These are phyloP conservation scores for Diabrotica virgifera DNA, from an alignment of 1,140 invertebrate genomes.

Conservation along the genomic window DNA sequence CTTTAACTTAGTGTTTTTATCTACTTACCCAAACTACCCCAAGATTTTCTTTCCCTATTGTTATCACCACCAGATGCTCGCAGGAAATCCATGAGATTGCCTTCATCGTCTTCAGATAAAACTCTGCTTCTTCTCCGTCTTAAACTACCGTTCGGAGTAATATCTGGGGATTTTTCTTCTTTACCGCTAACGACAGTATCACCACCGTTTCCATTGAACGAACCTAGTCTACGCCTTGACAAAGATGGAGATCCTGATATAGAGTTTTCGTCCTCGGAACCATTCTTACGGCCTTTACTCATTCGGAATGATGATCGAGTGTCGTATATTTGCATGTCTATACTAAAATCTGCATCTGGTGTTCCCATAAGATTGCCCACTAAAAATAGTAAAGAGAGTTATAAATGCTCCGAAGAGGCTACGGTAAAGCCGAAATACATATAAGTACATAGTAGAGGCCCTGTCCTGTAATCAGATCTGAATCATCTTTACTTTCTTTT, in stretches of 20 bases:
- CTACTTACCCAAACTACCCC: slow-evolving; percentile 67
- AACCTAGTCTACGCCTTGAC: slow-evolving; percentile 63
- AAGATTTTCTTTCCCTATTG: slow-evolving; percentile 75
- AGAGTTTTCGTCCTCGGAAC: slow-evolving; percentile 60
- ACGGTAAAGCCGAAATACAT: too few relatives aligned
- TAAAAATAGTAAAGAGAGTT: slow-evolving; percentile 39
- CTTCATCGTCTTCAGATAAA: slow-evolving; percentile 80
- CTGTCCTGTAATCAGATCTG: too few relatives aligned
- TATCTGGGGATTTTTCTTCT: slow-evolving; percentile 76
- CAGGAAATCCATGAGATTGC: slow-evolving; percentile 82
- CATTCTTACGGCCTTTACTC: slow-evolving; percentile 32
- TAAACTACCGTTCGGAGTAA: slow-evolving; percentile 85
- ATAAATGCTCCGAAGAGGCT: too few relatives aligned
- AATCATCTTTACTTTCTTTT: too few relatives aligned
- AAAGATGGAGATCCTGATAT: slow-evolving; percentile 66
- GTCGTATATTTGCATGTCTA: slow-evolving; percentile 61
- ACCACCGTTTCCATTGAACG: slow-evolving; percentile 53
- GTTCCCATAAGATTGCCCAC: slow-evolving; percentile 66
- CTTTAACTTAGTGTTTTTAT: too few relatives aligned
- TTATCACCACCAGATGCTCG: slow-evolving; percentile 67
- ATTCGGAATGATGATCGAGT: slow-evolving; percentile 58
- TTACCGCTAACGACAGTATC: slow-evolving; percentile 50
- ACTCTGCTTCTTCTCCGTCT: slow-evolving; percentile 75
- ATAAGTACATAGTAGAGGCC: too few relatives aligned
- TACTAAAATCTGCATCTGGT: slow-evolving; percentile 74